Base-by-base conservation (phyloP, 2,888 invertebrate genomes). In the Atethmia centrago region DNA sequence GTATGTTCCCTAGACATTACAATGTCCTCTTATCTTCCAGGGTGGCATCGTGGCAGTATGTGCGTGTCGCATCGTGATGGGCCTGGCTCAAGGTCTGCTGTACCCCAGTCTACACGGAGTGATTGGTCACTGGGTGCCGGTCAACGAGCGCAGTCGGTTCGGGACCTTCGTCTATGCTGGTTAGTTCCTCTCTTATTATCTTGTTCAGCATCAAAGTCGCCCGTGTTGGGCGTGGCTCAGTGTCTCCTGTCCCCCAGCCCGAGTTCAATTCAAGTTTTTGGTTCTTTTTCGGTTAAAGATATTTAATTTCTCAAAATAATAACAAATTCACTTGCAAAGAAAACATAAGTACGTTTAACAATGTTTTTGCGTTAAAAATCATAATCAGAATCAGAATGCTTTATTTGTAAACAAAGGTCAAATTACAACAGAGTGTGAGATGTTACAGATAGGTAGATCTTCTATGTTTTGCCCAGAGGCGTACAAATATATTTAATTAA, bases 41-140 rank as follows among this genome's bases (percentile, higher is more conserved):
- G 94, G 95, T 61, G 94, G 90, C 69, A 95, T 93, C 93, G 88
- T 92, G 61, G 95, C 95, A 0, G 95, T 96, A 0, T 94, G 94
- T 72, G 94, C 81, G 0, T 96, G 96, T 76, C 93, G 98, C 45
- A 97, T 98, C 3, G 87, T 97, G 0, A 97, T 97, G 91, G 98
- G 98, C 0, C 92, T 98, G 19, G 96, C 97, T 49, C 97, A 98
- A 89, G 98, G 98, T 3, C 94, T 97, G 21, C 93, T 98, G 79
- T 97, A 97, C 84, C 98, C 98, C 0, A 97, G 97, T 65, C 93
- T 97, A 0, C 98, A 98, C 82, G 97, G 97, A 0, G 92, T 98
- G 0, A 89, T 98, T n/a, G 97, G 98, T 0, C 97, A 97, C 87
- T 98, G 98, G 98, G 95, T 97, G 0, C 98, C 98, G 0, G 94